A percentile compares a stretch with the other conserved stretches of the same genome.
Evolutionary conservation across 1,140 invertebrate species (phyloP).

Genomic region (Hormaphis cornu): DNA sequence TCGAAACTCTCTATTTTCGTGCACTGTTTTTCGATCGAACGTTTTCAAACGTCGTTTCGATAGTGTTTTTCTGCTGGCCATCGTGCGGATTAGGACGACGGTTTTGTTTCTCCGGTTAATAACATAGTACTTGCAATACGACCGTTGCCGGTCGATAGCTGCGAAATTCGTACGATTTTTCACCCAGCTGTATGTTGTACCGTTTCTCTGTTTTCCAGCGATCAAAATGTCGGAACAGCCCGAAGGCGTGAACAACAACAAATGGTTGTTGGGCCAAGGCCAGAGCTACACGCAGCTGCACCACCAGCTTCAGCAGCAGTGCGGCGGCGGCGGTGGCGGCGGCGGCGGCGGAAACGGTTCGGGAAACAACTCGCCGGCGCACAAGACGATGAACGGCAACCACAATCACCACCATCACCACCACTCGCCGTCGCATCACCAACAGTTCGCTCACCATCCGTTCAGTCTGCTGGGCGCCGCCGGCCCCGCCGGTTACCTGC

Average conservation of each 20-base stretch:
- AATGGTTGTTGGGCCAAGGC: conserved; percentile 27
- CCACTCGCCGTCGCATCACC: conserved; percentile 33
- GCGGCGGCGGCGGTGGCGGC: neutral
- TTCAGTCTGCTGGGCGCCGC: conserved; percentile 33
- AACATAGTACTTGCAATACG: too few species aligned
- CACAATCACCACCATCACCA: conserved; percentile 22
- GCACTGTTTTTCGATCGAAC: too few species aligned
- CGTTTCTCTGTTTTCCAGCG: neutral
- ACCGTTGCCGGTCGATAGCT: too few species aligned
- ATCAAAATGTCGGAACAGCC: conserved; percentile 25
- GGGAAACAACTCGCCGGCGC: conserved; percentile 11
- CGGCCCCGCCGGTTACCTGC: conserved; percentile 28
- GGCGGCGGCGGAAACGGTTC: neutral
- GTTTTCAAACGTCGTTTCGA: too few species aligned
- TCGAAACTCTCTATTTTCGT: too few species aligned
- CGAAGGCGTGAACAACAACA: conserved; percentile 25
- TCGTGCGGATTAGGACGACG: too few species aligned
- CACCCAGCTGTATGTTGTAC: too few species aligned
- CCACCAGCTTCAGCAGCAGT: conserved; percentile 23
- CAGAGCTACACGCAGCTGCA: conserved; percentile 16
- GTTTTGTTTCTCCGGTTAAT: too few species aligned
- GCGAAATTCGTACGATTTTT: too few species aligned
- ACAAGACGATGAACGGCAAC: conserved; percentile 9
- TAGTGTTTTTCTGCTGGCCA: too few species aligned
- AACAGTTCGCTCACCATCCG: conserved; percentile 27